Evolutionary conservation across 2,888 invertebrate species (phyloP).

Genomic region (Camptogramma bilineatum): DNA sequence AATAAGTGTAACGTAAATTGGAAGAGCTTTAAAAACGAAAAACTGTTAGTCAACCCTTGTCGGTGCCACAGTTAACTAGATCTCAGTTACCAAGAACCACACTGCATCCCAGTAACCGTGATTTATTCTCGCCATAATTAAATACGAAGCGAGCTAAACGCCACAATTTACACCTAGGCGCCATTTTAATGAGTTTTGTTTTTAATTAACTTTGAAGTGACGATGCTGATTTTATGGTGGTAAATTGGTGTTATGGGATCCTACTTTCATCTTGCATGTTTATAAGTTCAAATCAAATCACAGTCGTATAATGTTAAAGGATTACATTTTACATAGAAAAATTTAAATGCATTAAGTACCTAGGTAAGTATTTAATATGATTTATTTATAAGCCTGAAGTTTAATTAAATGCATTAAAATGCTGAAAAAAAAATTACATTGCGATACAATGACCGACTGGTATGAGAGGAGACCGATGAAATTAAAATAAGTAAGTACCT

Average conservation of each 20-base stretch:
- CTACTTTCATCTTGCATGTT: too few relatives aligned
- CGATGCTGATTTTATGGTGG: slow-evolving; percentile 19
- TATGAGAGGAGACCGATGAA: too few relatives aligned
- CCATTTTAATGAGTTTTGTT: slow-evolving; percentile 39
- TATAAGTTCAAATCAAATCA: too few relatives aligned
- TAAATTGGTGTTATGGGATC: background rate
- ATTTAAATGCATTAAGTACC: too few relatives aligned
- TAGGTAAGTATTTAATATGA: too few relatives aligned
- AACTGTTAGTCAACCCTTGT: background rate
- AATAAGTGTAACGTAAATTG: background rate
- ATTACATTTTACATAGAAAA: too few relatives aligned
- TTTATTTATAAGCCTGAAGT: too few relatives aligned
- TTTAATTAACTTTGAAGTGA: slow-evolving; percentile 36
- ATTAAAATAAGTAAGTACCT: too few relatives aligned
- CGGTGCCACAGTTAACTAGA: slow-evolving; percentile 3
- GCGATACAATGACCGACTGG: too few relatives aligned
- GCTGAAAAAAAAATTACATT: too few relatives aligned
- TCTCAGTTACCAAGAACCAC: slow-evolving; percentile 5
- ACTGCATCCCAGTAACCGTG: slow-evolving; percentile 34
- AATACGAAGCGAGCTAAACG: slow-evolving; percentile 47
- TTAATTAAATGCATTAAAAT: too few relatives aligned
- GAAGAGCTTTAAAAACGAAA: background rate
- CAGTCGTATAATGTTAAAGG: too few relatives aligned
- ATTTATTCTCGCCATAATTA: slow-evolving; percentile 53
- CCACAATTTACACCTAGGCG: slow-evolving; percentile 44